phyloP scores from a whole-genome alignment of 2,797 vertebrate genomes.

The Lemur catta region DNA sequence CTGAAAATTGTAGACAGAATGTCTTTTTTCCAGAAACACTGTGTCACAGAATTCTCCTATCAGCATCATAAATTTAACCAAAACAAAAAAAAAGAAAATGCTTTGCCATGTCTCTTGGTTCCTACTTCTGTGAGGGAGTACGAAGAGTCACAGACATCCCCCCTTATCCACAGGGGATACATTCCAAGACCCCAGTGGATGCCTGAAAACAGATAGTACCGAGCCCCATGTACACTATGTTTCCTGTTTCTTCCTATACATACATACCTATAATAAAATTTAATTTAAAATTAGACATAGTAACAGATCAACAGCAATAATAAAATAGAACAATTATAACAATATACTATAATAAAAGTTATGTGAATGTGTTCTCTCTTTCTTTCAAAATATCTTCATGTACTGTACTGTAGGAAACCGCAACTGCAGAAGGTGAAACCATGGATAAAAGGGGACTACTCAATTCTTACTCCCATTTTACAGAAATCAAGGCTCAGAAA shows the following conservation, averaged over 20 bases:
- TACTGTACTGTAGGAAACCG: neutral
- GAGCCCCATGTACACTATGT: neutral
- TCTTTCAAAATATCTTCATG: neutral
- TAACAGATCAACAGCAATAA: neutral
- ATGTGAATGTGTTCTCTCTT: neutral
- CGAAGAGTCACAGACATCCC: neutral
- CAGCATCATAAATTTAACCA: neutral
- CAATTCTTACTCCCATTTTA: neutral
- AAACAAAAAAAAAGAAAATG: neutral
- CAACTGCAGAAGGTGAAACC: neutral
- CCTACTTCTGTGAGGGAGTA: neutral
- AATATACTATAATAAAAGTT: neutral
- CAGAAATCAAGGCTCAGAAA: neutral
- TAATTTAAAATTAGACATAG: neutral
- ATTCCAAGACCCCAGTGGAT: neutral
- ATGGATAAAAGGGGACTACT: neutral
- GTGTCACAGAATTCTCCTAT: neutral
- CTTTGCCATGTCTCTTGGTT: neutral
- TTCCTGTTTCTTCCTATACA: neutral
- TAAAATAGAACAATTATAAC: neutral
- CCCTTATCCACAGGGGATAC: neutral
- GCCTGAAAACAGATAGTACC: neutral
- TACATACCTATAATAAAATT: neutral
- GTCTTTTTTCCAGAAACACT: neutral
- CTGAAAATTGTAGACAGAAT: neutral